Evolutionary conservation across 2,888 invertebrate genomes (phyloP), one percentile per base, ranked within the genome.

Genomic region (Erebia ligea): DNA sequence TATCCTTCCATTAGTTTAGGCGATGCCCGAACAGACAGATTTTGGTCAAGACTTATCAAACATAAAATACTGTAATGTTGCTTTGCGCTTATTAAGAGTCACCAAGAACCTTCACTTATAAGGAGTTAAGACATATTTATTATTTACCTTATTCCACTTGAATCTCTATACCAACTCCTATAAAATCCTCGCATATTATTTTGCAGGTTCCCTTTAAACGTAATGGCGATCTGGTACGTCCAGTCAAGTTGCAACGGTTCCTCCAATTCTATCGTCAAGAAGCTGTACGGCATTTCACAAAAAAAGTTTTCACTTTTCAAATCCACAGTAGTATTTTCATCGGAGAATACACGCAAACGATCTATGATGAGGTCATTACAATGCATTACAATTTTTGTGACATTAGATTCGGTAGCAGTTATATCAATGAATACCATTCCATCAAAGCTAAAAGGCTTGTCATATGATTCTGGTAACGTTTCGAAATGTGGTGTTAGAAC

Each of bases 161-260:
- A 92, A 74, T 95, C 94, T 58, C 87, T 88, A 84, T 97, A 97
- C 76, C 96, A 96, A 87, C 97, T 97, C 76, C 96, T 94, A 84
- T 97, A 97, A 84, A 97, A 97, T 25, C 97, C 97, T 86, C 96
- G 95, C 84, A 97, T 94, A 73, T 94, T 94, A 74, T 95, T 95
- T 85, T 96, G 96, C 50, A 98, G 88, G 66, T 94, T 91, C 0
- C 97, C 98, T 40, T 86, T 89, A 81, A 95, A 98, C 56, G 92
- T 93, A 66, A 97, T 95, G 70, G 86, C 88, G 52, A 98, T 86
- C 52, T 92, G 84, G 82, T 97, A 98, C 68, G 94, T 81, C 48
- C 75, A 77, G 2, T 73, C 71, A 0, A 75, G 0, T 34, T 15
- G n/a, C 59, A 92, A 76, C 5, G 71, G 0, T 61, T 76, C 62